Percentiles rank a stretch among this genome's conserved stretches.
Conservation (phyloP, 2,797 vertebrate species). For the Anas bernieri region DNA sequence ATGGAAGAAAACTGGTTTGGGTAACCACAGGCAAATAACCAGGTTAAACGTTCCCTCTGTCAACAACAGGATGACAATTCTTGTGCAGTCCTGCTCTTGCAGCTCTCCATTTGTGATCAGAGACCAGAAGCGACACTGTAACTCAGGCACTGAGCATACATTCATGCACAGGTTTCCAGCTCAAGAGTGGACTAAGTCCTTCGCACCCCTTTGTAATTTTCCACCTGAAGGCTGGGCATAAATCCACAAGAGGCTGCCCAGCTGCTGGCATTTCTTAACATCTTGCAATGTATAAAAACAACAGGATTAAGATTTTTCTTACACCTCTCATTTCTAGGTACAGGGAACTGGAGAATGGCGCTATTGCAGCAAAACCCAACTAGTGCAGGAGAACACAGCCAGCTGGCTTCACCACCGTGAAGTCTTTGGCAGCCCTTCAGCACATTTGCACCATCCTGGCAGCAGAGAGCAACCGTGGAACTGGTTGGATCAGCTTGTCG, state of each 20-base stretch:
- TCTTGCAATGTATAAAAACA: not conserved
- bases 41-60: not conserved
- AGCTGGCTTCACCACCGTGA: fast-evolving
- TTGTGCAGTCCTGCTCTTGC: not conserved
- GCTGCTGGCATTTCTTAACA: not conserved
- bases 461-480: not conserved
- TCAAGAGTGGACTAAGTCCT: not conserved
- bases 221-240: not conserved
- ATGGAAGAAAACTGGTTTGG: not conserved
- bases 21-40: not conserved
- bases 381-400: not conserved
- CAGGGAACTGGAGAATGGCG: not conserved
- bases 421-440: not conserved
- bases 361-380: not conserved
- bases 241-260: not conserved
- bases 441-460: not conserved
- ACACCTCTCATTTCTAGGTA: not conserved
- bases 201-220: not conserved
- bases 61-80: not conserved
- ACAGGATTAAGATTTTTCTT: not conserved
- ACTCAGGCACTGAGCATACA: not conserved
- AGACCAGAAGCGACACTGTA: not conserved
- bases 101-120: not conserved
- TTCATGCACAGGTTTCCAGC: not conserved
- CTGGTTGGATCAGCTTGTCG: not conserved